phyloP scores from a whole-genome alignment of 1,140 invertebrate species.

The Ectropis grisescens region DNA sequence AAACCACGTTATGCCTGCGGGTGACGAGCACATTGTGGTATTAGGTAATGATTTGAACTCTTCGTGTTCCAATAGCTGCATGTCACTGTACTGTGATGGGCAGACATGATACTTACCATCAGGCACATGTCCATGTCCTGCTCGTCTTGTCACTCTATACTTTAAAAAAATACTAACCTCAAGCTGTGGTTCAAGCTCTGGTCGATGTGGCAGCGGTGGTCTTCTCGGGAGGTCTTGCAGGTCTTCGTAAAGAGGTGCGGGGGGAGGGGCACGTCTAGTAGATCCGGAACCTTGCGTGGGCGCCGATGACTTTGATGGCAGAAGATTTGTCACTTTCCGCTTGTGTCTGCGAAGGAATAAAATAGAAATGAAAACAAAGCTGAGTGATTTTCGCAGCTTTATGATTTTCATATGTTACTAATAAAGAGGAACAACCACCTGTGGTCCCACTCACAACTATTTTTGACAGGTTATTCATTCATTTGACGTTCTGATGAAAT shows the following conservation, averaged over 20 bases:
- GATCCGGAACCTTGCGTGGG: slow-evolving; percentile 39
- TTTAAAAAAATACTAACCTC: too few relatives aligned
- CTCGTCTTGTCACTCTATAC: too few relatives aligned
- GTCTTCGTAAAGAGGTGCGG: slow-evolving; percentile 59
- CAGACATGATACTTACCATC: too few relatives aligned
- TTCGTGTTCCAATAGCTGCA: too few relatives aligned
- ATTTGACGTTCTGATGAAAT: not conserved
- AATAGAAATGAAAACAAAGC: not conserved
- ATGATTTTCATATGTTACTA: not conserved
- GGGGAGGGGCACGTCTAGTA: slow-evolving; percentile 44
- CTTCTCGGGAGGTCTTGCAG: slow-evolving; percentile 51
- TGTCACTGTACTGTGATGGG: too few relatives aligned
- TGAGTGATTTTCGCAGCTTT: not conserved
- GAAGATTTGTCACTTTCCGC: slow-evolving; percentile 55
- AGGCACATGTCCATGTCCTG: too few relatives aligned
- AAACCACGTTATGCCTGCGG: too few relatives aligned
- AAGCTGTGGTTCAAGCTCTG: slow-evolving; percentile 51
- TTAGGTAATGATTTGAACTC: too few relatives aligned
- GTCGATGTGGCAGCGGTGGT: slow-evolving; percentile 49
- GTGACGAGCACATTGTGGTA: too few relatives aligned
- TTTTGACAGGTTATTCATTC: slow-evolving; percentile 1
- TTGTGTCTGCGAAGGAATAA: slow-evolving; percentile 42
- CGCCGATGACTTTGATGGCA: slow-evolving; percentile 55
- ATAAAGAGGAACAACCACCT: not conserved
- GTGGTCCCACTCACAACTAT: not conserved